phyloP scores from a whole-genome alignment of 2,113 vertebrate species.

The Todiramphus saurophagus region DNA sequence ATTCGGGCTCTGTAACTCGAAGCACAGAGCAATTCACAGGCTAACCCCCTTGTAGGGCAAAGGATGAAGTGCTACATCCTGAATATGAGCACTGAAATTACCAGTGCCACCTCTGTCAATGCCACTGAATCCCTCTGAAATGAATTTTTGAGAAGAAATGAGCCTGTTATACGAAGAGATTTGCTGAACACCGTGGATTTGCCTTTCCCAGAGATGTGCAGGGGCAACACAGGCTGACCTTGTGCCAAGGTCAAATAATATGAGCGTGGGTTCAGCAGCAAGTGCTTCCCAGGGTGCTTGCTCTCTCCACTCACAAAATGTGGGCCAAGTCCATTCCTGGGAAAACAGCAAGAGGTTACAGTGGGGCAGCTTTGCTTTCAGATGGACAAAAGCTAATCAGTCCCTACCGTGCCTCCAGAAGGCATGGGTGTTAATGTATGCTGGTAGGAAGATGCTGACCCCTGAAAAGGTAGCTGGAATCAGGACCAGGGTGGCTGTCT shows the following conservation, averaged over 20 bases:
- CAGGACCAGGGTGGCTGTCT: not conserved
- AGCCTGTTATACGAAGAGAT: slow-evolving; percentile 42
- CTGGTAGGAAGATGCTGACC: not conserved
- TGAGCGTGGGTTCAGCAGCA: not conserved
- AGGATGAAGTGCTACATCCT: slow-evolving; percentile 60
- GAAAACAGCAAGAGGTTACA: not conserved
- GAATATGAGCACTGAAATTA: slow-evolving; percentile 60
- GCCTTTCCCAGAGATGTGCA: not conserved
- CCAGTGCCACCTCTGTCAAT: slow-evolving; percentile 50
- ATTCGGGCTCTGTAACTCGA: not conserved
- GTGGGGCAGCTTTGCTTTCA: not conserved
- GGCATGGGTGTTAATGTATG: not conserved
- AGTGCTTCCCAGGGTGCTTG: not conserved
- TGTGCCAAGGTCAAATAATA: slow-evolving; percentile 13
- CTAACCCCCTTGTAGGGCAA: slow-evolving; percentile 9
- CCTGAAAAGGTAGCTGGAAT: not conserved
- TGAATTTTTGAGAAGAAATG: slow-evolving; percentile 49
- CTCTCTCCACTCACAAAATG: not conserved
- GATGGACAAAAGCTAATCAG: not conserved
- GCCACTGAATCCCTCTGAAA: slow-evolving; percentile 64
- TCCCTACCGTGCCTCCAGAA: accelerated
- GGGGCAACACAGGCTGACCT: not conserved
- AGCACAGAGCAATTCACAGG: slow-evolving; percentile 22
- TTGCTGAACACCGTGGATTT: slow-evolving; percentile 3
- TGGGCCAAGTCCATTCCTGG: not conserved